A percentile compares a stretch with the other conserved stretches of the same genome.
Evolutionary conservation across 2,888 invertebrate species (phyloP).

Genomic region (Agonopterix subpropinquella): DNA sequence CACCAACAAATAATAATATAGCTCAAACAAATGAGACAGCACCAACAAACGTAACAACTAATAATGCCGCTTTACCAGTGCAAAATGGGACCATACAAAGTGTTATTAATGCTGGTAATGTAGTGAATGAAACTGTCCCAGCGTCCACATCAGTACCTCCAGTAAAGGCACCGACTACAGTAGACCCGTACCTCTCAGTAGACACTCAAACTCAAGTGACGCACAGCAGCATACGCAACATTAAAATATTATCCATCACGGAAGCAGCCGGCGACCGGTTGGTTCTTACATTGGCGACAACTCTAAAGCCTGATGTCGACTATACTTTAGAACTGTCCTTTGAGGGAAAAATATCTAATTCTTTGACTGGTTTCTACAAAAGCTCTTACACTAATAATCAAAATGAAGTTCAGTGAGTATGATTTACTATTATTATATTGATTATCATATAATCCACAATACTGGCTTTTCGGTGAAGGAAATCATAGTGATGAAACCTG

Average conservation of each 20-base stretch:
- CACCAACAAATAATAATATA: constrained; percentile 4
- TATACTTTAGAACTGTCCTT: constrained; percentile 75
- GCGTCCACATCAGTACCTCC: constrained; percentile 10
- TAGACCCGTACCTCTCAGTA: constrained; percentile 13
- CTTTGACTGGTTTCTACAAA: constrained; percentile 80
- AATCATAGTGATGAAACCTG: too few species aligned
- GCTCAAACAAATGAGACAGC: constrained; percentile 8
- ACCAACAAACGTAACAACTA: constrained; percentile 3
- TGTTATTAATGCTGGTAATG: constrained; percentile 1
- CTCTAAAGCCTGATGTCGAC: constrained; percentile 60
- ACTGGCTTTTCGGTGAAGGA: too few species aligned
- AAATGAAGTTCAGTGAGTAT: constrained; percentile 58
- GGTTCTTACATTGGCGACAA: constrained; percentile 42
- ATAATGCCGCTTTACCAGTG: constrained; percentile 1
- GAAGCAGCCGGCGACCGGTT: constrained; percentile 52
- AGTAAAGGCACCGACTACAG: constrained; percentile 10
- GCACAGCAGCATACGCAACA: constrained; percentile 49
- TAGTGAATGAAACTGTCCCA: constrained; percentile 11
- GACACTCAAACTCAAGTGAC: constrained; percentile 45
- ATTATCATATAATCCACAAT: too few species aligned
- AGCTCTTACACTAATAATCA: constrained; percentile 75
- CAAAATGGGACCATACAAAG: not conserved
- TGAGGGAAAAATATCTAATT: constrained; percentile 73
- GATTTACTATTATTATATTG: not conserved
- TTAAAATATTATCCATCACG: constrained; percentile 43